Evolutionary conservation across 2,113 vertebrate species (phyloP), one percentile per base, ranked within the genome.

Genomic region (Pseudorectes ferrugineus): DNA sequence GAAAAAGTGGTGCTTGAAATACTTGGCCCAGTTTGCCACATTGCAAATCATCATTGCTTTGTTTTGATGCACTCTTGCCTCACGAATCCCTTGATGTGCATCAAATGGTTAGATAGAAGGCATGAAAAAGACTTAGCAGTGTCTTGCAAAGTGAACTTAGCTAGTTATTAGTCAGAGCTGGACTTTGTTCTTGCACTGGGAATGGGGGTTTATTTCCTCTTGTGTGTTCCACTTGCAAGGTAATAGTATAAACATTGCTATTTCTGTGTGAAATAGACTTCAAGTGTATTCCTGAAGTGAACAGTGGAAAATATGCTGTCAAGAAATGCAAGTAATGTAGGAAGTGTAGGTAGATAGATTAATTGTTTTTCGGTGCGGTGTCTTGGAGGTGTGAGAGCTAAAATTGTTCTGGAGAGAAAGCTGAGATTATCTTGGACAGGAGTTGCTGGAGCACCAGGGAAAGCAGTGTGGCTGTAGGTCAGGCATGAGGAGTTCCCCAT

Each of bases 61-160:
- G n/a, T 81, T 71, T 70, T 59, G 58, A 38, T 81, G 67, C 40
- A 1, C 13, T 84, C 36, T 31, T 62, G 33, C 57, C 43, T 87
- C 70, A 5, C 0, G 0, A 58, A 63, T 74, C 46, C 59, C 61
- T 74, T 78, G 45, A 61, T 52, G 59, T 2, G 0, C 5, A 5
- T 38, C 33, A 42, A 62, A 17, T 36, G 28, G 66, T 77, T n/a
- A 45, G 48, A 24, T 48, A 3, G 0, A 36, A 93, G 89, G 23
- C 20, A 20, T 24, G 13, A 43, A 77, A 75, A 78, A 68, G 20
- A 52, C 5, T 7, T 26, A 12, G 21, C 14, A 17, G 54, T 51
- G 40, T 62, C 4, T 28, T 72, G 70, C 65, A n/a, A 14, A 83
- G 57, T n/a, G 21, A 61, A 21, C 18, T 29, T 12, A 20, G 46